Conservation (phyloP, 2,797 vertebrate genomes). For the Tragopan temminckii region DNA sequence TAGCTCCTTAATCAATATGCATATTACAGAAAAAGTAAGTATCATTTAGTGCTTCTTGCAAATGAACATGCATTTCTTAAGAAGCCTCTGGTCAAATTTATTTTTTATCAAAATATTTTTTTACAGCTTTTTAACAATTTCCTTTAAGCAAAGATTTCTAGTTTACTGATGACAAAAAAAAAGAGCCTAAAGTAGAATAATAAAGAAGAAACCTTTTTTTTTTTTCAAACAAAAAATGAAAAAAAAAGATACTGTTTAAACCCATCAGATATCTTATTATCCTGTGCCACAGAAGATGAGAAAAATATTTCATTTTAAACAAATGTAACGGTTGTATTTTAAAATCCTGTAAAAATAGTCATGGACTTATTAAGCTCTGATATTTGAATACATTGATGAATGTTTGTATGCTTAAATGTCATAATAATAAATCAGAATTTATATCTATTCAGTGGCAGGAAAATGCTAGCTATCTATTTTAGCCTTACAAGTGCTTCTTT, state of each 20-base stretch:
- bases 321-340: background rate
- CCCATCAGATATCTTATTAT: background rate
- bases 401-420: background rate
- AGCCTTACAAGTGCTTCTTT: background rate
- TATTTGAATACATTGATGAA: background rate
- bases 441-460: background rate
- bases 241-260: background rate
- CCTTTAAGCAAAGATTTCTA: background rate
- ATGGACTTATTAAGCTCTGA: fast-evolving
- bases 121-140: background rate
- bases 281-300: background rate
- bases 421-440: slow-evolving; percentile 12
- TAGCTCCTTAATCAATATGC: slow-evolving; percentile 22
- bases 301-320: background rate
- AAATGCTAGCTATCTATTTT: slow-evolving; percentile 18
- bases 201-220: background rate
- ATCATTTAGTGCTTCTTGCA: background rate
- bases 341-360: background rate
- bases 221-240: background rate
- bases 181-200: background rate
- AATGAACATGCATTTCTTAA: background rate
- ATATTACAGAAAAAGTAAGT: background rate
- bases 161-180: background rate
- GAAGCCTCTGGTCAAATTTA: background rate
- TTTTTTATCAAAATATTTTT: slow-evolving; percentile 16